These are phyloP conservation scores for Selenia dentaria DNA, from an alignment of 2,888 invertebrate genomes.

Conservation along the genomic window DNA sequence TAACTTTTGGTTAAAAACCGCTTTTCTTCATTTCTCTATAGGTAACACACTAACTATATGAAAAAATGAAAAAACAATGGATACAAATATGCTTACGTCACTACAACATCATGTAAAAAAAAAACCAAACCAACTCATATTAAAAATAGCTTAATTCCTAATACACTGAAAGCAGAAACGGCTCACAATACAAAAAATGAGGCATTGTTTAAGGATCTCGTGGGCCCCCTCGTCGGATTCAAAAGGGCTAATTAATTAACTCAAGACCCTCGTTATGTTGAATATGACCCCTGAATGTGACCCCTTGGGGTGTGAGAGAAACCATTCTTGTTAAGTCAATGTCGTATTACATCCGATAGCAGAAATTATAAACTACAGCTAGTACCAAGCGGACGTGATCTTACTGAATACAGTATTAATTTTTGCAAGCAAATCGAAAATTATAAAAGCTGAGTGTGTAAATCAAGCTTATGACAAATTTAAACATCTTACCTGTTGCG, in stretches of 20 bases:
- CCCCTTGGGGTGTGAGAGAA: slow-evolving; percentile 42
- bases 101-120: too few species aligned
- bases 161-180: slow-evolving; percentile 34
- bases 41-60: too few species aligned
- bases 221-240: slow-evolving; percentile 45
- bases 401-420: too few species aligned
- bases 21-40: too few species aligned
- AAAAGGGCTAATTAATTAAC: slow-evolving; percentile 72
- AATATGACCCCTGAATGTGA: slow-evolving; percentile 52
- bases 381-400: too few species aligned
- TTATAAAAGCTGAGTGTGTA: too few species aligned
- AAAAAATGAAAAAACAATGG: too few species aligned
- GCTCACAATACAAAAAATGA: slow-evolving; percentile 40
- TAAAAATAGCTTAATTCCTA: background rate
- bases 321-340: slow-evolving; percentile 10
- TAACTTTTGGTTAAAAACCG: too few species aligned
- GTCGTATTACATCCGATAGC: background rate
- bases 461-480: background rate
- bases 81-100: too few species aligned
- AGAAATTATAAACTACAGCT: background rate
- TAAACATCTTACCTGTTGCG: slow-evolving; percentile 47
- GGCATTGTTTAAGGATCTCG: slow-evolving; percentile 47
- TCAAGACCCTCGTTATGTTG: slow-evolving; percentile 50
- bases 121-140: too few species aligned
- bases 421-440: too few species aligned